phyloP scores from a whole-genome alignment of 2,113 vertebrate genomes.

The Astur gentilis region DNA sequence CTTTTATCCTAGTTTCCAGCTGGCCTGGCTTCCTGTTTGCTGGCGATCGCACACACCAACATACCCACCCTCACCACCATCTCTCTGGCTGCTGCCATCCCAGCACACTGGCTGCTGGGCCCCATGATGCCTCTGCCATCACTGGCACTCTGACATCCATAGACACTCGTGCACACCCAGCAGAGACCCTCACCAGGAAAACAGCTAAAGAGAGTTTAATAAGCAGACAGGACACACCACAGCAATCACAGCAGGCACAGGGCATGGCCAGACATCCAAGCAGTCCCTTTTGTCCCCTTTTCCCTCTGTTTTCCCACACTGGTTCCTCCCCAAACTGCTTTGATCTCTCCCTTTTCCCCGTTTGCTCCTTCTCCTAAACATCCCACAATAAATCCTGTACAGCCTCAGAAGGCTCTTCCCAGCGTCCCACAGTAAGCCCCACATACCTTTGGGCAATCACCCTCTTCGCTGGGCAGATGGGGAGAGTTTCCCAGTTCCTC shows the following conservation, averaged over 20 bases:
- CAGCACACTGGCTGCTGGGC: background rate
- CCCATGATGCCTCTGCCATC: background rate
- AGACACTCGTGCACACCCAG: accelerated
- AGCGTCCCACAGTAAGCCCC: background rate
- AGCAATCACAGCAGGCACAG: background rate
- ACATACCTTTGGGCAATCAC: background rate
- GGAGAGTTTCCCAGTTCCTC: background rate
- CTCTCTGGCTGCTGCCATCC: background rate
- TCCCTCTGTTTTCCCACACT: background rate
- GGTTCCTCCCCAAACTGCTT: background rate
- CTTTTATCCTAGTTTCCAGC: background rate
- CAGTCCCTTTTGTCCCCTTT: background rate
- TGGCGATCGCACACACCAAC: too few species aligned
- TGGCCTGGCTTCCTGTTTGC: background rate
- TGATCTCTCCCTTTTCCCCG: background rate
- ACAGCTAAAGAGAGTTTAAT: background rate
- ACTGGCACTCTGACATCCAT: background rate
- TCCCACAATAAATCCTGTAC: background rate
- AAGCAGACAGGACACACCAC: accelerated
- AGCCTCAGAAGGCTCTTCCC: background rate
- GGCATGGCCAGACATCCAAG: accelerated
- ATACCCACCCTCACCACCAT: background rate
- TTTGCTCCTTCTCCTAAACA: background rate
- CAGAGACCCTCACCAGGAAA: background rate
- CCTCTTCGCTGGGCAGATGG: background rate